phyloP scores from a whole-genome alignment of 2,113 vertebrate genomes.

The Laterallus jamaicensis region DNA sequence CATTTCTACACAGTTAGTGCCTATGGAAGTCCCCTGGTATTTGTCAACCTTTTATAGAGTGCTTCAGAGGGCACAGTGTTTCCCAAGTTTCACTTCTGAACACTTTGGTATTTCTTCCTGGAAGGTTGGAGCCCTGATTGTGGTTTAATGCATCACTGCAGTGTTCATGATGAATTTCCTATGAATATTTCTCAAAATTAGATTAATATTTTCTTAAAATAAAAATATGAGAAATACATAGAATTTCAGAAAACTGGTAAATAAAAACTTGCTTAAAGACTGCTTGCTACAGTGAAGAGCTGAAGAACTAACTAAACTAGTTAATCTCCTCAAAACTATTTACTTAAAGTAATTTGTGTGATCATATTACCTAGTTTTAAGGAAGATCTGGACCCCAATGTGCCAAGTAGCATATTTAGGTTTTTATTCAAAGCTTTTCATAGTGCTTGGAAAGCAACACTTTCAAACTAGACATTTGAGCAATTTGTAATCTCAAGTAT shows the following conservation, averaged over 20 bases:
- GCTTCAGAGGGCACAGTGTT: not conserved
- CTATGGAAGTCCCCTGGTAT: not conserved
- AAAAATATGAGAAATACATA: not conserved
- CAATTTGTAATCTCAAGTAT: not conserved
- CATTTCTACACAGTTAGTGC: not conserved
- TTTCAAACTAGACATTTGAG: not conserved
- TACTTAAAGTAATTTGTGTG: not conserved
- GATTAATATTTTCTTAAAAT: not conserved
- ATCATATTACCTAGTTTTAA: not conserved
- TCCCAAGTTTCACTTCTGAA: not conserved
- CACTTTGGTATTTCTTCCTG: not conserved
- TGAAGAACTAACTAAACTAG: not conserved
- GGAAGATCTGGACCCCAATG: not conserved
- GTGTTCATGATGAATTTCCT: not conserved
- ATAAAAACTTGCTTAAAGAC: not conserved
- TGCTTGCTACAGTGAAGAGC: not conserved
- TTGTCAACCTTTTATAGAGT: not conserved
- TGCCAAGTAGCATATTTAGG: not conserved
- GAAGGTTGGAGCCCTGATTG: not conserved
- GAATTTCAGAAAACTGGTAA: not conserved
- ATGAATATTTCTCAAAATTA: not conserved
- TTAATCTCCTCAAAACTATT: not conserved
- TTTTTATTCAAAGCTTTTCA: not conserved
- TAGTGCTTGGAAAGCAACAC: not conserved
- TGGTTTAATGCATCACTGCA: not conserved